phyloP scores from a whole-genome alignment of 2,797 vertebrate genomes.

The Rhinophrynus dorsalis region DNA sequence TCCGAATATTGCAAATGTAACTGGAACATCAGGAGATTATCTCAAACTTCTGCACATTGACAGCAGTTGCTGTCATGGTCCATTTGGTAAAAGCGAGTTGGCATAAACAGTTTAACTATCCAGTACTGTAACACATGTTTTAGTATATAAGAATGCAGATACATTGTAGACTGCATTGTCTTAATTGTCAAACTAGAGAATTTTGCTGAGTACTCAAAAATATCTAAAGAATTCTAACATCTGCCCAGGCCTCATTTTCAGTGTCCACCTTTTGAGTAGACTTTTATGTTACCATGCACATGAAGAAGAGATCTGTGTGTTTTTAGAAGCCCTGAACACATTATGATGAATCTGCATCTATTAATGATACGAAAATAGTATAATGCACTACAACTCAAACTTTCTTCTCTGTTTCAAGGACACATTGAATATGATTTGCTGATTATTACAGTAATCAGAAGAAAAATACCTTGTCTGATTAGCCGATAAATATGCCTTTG shows the following conservation, averaged over 20 bases:
- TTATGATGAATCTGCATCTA: not conserved
- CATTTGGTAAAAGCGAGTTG: conserved; percentile 5
- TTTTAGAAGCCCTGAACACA: not conserved
- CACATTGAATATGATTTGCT: not conserved
- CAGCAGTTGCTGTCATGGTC: not conserved
- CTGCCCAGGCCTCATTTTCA: not conserved
- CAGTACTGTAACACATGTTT: not conserved
- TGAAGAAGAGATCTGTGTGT: not conserved
- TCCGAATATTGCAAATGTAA: not conserved
- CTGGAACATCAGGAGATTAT: not conserved
- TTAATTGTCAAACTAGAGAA: not conserved
- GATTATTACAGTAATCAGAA: not conserved
- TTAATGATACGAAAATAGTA: not conserved
- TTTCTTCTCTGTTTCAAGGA: not conserved
- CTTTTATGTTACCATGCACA: not conserved
- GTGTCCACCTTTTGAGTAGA: not conserved
- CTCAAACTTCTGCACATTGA: not conserved
- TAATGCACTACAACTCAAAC: not conserved
- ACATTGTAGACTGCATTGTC: not conserved
- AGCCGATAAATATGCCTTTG: not conserved
- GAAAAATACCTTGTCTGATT: not conserved
- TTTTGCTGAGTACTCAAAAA: not conserved
- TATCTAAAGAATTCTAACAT: not conserved
- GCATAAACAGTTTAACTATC: not conserved
- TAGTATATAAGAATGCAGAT: not conserved